Base-by-base conservation (phyloP, 2,113 vertebrate genomes). In the Gallinago jamesoni region DNA sequence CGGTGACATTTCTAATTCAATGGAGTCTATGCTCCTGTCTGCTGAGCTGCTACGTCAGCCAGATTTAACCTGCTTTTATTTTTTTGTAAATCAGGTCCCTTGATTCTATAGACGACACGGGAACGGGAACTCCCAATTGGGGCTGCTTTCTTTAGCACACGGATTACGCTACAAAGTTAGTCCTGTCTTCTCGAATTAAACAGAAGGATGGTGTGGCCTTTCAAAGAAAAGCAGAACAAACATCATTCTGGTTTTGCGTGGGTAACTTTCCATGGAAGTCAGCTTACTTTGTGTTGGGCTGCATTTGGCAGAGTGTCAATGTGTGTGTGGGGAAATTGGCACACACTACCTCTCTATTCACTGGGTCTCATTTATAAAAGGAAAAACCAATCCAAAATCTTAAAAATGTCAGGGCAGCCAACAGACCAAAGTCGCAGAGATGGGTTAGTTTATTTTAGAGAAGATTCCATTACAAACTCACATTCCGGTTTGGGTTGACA, bases 401-500 rank as follows among this genome's bases (percentile, higher is more conserved):
- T 92, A 57, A 37, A 59, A 89, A 57, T 70, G 39, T 70, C 68
- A 93, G 59, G 19, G 60, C 52, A 41, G 55, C 19, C 91, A 60
- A 62, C 43, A 76, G 57, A 73, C 55, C 21, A 8, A 93, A 94
- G 77, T 89, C 3, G 3, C 60, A 83, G 84, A 82, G 27, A 41
- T 57, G 68, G n/a, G 57, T 79, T 89, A 63, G 39, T 86, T 67
- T 82, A 82, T 91, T 95, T 94, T 90, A 87, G 57, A 62, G 43
- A 84, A 52, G 25, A 76, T 84, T 94, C 45, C 84, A 39, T 62
- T 92, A 35, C 31, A 75, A 94, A 91, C 37, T 92, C 74, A 75
- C 31, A 88, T 94, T 96, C 60, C 17, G 59, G 50, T 94, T 96
- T 76, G 59, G n/a, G 57, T 85, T 96, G 93, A 88, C 90, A 95